These are phyloP conservation scores for Ondatra zibethicus DNA, from an alignment of 2,113 vertebrate species.

Conservation along the genomic window DNA sequence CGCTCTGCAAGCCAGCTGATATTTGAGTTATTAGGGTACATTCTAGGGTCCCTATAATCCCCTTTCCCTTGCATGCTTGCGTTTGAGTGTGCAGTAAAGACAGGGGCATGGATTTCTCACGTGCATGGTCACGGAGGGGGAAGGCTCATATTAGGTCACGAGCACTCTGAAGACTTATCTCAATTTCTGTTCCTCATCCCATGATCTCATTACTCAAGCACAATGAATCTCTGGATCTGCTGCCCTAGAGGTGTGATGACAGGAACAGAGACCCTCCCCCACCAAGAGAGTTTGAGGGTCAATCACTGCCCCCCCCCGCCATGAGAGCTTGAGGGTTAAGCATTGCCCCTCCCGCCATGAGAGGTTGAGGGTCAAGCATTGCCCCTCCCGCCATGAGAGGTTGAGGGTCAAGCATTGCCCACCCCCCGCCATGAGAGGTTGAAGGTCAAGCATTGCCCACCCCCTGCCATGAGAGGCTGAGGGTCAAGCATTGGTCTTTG, in stretches of 20 bases:
- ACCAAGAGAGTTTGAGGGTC: too few relatives aligned
- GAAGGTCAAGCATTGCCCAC: too few relatives aligned
- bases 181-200: not conserved
- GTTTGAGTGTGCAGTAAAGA: not conserved
- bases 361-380: not conserved
- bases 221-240: not conserved
- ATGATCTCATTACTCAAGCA: not conserved
- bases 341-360: not conserved
- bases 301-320: too few relatives aligned
- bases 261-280: not conserved
- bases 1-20: not conserved
- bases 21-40: not conserved
- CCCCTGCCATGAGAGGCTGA: not conserved
- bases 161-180: not conserved
- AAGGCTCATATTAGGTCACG: not conserved
- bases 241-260: not conserved
- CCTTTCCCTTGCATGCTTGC: not conserved
- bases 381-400: not conserved
- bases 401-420: too few relatives aligned
- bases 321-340: too few relatives aligned
- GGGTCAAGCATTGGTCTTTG: not conserved
- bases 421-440: not conserved
- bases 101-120: not conserved
- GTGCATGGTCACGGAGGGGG: not conserved
- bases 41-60: not conserved